Conservation (phyloP, 35 echinoderm and acorn worm genomes). For the Heliocidaris tuberculata region DNA sequence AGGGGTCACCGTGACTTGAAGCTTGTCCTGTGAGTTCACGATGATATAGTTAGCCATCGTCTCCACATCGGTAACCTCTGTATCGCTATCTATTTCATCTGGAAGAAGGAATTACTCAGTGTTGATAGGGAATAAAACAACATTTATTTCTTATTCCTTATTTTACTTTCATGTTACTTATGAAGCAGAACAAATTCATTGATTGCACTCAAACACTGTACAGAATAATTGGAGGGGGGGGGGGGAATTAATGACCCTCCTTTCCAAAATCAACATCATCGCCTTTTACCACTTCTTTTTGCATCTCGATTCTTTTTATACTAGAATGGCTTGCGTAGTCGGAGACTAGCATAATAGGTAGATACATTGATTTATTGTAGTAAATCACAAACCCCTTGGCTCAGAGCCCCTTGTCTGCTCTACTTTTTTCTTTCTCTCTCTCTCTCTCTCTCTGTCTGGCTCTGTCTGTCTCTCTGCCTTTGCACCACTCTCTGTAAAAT, state of each 20-base stretch:
- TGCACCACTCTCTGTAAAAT: no score
- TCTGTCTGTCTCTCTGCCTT: no score
- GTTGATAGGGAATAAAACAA: not conserved
- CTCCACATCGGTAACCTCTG: slow-evolving; percentile 60
- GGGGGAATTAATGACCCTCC: no score
- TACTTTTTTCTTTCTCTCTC: not conserved
- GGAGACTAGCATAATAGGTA: no score
- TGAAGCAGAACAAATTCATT: no score
- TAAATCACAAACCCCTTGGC: slow-evolving; percentile 62
- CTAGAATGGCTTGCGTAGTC: no score
- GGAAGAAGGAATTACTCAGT: not conserved
- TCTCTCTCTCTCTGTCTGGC: not conserved
- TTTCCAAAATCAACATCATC: not conserved
- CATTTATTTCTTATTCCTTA: slow-evolving; percentile 16
- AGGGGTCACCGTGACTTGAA: slow-evolving; percentile 81
- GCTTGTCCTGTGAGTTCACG: slow-evolving; percentile 75
- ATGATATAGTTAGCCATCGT: slow-evolving; percentile 81
- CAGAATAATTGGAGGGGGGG: no score
- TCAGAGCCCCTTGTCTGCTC: slow-evolving; percentile 50
- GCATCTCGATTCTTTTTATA: not conserved
- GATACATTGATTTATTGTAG: no score
- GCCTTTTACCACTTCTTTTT: not conserved
- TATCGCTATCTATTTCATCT: slow-evolving; percentile 75
- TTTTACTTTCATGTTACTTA: not conserved
- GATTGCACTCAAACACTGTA: no score